Evolutionary conservation across 2,797 vertebrate genomes (phyloP), one percentile per base, ranked within the genome.

Genomic region (Fundulus diaphanus): DNA sequence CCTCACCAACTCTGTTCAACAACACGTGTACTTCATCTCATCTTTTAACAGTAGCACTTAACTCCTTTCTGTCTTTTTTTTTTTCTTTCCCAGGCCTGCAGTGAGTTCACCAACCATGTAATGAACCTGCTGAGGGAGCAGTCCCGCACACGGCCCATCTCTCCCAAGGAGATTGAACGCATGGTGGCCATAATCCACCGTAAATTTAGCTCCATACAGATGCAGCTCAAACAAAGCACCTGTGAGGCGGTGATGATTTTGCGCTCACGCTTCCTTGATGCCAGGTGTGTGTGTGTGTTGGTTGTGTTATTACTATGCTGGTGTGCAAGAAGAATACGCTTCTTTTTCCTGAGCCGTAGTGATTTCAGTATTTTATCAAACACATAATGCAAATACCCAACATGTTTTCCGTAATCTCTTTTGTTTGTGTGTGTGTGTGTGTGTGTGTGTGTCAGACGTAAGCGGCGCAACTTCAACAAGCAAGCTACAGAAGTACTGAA

Each of bases 381-480:
- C 5, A n/a, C 52, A 31, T 20, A 33, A 68, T 42, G 37, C 63
- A 16, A 65, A 77, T 83, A 77, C 66, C 54, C 70, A 67, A 35
- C 68, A 63, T 57, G 44, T 69, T 78, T 46, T 3, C 82, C 49
- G 82, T 77, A 59, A 63, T 85, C 48, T 85, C 24, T 22, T 75
- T 18, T n/a, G n/a, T 75, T 18, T n/a, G n/a, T n/a, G n/a, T n/a
- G n/a, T n/a, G n/a, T n/a, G n/a, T n/a, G n/a, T n/a, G n/a, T n/a
- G n/a, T 63, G 8, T 83, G 8, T 81, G 13, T 77, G 12, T 82
- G 31, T 80, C 92, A 99, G 98, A 91, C 96, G 98, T 81, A 99
- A 99, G 94, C 96, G 98, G 85, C 97, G 98, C 93, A 99, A 99
- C 92, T 99, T 99, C 95, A 99, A 98, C 95, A 99, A 99, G 93